Evolutionary conservation across 2,113 vertebrate species (phyloP).

Genomic region (Dicrurus megarhynchus): DNA sequence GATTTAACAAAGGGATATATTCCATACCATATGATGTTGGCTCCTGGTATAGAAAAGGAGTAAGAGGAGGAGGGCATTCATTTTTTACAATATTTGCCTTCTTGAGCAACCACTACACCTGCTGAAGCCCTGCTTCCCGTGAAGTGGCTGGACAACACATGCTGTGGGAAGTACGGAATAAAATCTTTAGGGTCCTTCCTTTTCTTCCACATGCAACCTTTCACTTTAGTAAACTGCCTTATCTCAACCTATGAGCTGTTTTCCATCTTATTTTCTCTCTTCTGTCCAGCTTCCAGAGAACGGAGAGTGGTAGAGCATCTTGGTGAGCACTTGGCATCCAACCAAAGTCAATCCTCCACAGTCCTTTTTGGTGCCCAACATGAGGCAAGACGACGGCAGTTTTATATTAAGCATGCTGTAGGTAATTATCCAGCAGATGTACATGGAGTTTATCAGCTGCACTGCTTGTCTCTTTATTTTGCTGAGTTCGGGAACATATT

Average conservation of each 20-base stretch:
- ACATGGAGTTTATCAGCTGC: background rate
- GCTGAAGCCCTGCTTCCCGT: background rate
- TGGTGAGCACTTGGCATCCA: background rate
- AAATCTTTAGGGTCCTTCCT: background rate
- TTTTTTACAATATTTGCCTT: background rate
- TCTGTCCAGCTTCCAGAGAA: background rate
- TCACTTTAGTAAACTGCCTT: accelerated
- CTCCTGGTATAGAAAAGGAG: background rate
- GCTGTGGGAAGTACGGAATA: background rate
- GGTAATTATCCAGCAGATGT: accelerated
- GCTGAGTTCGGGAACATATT: background rate
- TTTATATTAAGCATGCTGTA: background rate
- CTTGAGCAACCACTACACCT: background rate
- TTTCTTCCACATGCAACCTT: background rate
- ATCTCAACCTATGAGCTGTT: background rate
- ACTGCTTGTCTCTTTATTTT: background rate
- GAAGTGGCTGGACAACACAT: background rate
- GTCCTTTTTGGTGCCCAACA: background rate
- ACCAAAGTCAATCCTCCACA: background rate
- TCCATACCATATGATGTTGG: background rate
- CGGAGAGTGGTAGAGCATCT: background rate
- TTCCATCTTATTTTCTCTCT: background rate
- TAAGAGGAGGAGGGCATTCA: background rate
- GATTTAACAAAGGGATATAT: background rate
- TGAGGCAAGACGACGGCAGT: accelerated